Conservation (phyloP, 2,888 invertebrate species). For the Hetaerina titia region DNA sequence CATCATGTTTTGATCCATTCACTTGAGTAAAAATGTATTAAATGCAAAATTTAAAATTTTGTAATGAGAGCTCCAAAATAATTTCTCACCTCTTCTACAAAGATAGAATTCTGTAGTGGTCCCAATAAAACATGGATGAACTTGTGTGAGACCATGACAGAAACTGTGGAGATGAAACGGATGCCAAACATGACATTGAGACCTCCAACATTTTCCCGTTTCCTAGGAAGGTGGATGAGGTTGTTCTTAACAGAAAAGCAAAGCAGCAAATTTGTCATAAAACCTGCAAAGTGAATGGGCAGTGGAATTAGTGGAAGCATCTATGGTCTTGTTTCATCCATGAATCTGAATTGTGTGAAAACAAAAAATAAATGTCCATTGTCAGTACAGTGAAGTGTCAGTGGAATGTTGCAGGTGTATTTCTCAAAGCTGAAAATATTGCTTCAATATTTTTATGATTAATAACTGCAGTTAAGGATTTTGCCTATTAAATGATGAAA, state of each 20-base stretch:
- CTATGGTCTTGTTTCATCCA: too few species aligned
- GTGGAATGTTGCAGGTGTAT: too few species aligned
- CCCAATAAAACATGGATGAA: conserved; percentile 80
- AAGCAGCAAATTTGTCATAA: conserved; percentile 69
- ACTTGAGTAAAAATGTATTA: too few species aligned
- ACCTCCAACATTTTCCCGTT: conserved; percentile 18
- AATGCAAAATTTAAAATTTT: neutral
- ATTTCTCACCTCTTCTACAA: conserved; percentile 79
- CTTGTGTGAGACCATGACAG: conserved; percentile 81
- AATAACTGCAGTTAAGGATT: too few species aligned
- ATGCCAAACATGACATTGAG: conserved; percentile 79
- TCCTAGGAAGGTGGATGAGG: conserved; percentile 75
- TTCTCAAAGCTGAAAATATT: too few species aligned
- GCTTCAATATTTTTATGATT: too few species aligned
- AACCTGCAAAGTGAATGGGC: neutral
- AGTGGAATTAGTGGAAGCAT: too few species aligned
- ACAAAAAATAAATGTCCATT: too few species aligned
- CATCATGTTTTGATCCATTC: too few species aligned
- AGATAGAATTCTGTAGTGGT: conserved; percentile 80
- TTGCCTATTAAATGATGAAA: too few species aligned
- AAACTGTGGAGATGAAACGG: conserved; percentile 80
- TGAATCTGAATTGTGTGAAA: too few species aligned
- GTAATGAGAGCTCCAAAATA: neutral
- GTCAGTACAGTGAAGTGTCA: too few species aligned
- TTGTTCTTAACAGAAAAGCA: conserved; percentile 75